These are phyloP conservation scores for Xylocampa areola DNA, from an alignment of 2,888 invertebrate species.

Conservation along the genomic window DNA sequence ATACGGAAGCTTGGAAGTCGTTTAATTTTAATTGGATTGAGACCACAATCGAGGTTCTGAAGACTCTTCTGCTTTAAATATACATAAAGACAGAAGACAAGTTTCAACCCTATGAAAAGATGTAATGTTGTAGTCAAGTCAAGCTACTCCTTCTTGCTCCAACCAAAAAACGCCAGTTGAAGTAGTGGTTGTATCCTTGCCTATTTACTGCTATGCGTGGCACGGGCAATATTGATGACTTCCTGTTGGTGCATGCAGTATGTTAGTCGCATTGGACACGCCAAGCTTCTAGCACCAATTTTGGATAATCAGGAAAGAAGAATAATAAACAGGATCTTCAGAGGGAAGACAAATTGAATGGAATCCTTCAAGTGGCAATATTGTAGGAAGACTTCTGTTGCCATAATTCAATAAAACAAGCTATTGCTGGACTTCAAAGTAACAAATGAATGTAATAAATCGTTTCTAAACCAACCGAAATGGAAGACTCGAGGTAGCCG, in stretches of 20 bases:
- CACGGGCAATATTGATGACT: conserved; percentile 70
- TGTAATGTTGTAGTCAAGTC: no score
- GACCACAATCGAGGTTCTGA: neutral
- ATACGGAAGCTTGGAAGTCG: neutral
- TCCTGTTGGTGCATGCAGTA: conserved; percentile 65
- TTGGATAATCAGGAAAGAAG: neutral
- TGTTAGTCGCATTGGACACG: conserved; percentile 26
- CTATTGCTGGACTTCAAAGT: conserved; percentile 17
- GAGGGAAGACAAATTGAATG: no score
- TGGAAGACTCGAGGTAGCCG: conserved; percentile 29
- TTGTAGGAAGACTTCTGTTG: neutral
- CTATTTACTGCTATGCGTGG: conserved; percentile 67
- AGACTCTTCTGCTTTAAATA: no score
- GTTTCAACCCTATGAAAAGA: no score
- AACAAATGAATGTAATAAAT: conserved; percentile 32
- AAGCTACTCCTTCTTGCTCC: no score
- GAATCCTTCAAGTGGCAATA: neutral
- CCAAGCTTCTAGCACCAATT: conserved; percentile 7
- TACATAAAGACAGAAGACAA: no score
- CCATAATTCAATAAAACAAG: conserved; percentile 6
- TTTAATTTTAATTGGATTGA: no score
- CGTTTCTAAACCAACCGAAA: conserved; percentile 35
- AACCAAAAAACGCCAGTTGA: conserved; percentile 47
- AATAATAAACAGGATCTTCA: no score
- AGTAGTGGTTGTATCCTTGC: conserved; percentile 67